phyloP scores from a whole-genome alignment of 2,113 vertebrate genomes.

The Microtus oregoni region DNA sequence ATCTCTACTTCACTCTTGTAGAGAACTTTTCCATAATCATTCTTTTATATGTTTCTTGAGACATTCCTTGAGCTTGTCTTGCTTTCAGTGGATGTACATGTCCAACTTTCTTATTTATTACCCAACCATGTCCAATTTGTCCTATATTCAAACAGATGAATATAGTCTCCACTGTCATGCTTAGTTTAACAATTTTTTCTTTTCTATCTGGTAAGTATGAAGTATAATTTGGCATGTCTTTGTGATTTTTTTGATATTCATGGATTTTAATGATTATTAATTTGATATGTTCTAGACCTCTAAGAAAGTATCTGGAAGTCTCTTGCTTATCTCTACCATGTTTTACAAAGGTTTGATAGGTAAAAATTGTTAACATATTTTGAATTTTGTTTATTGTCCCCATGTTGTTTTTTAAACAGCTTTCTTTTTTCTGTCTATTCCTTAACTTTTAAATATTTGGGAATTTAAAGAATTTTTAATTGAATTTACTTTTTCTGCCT shows the following conservation, averaged over 20 bases:
- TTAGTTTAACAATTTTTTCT: background rate
- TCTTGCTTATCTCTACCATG: background rate
- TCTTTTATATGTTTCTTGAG: background rate
- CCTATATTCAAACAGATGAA: background rate
- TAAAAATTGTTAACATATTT: background rate
- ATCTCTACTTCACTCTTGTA: background rate
- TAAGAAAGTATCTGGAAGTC: background rate
- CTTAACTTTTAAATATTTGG: background rate
- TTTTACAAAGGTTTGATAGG: background rate
- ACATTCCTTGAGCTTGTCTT: background rate
- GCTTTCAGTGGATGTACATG: background rate
- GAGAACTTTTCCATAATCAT: background rate
- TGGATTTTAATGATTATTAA: background rate
- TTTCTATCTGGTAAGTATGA: background rate
- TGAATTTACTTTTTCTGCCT: background rate
- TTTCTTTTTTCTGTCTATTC: background rate
- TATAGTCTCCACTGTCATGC: background rate
- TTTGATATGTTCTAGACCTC: background rate
- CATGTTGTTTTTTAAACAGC: background rate
- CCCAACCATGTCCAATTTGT: background rate
- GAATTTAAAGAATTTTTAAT: background rate
- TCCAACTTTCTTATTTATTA: background rate
- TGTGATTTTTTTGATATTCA: background rate
- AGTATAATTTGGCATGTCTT: background rate
- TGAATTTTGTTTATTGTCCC: background rate